Conservation (phyloP, 2,888 invertebrate genomes). For the Dromius quadrimaculatus region DNA sequence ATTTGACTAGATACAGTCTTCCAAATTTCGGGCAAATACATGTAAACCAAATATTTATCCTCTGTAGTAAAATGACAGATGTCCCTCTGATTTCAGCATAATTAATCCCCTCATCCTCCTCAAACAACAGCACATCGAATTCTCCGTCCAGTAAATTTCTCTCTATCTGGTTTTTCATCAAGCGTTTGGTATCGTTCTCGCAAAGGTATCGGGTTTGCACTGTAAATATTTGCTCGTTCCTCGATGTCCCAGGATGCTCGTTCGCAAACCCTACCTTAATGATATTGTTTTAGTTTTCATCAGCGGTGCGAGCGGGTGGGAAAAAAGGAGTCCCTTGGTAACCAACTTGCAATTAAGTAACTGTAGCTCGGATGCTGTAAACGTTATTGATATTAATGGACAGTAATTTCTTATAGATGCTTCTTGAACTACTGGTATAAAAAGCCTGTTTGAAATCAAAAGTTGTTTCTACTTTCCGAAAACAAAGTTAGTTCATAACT, state of each 20-base stretch:
- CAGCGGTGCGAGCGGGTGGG: slow-evolving; percentile 22
- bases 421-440: too few species aligned
- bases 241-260: slow-evolving; percentile 39
- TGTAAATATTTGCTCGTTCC: slow-evolving; percentile 45
- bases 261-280: slow-evolving; percentile 49
- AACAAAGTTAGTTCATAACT: too few species aligned
- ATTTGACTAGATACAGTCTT: too few species aligned
- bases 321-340: slow-evolving; percentile 11
- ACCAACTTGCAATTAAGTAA: slow-evolving; percentile 48
- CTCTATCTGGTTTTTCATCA: slow-evolving; percentile 5
- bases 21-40: too few species aligned
- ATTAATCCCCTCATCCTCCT: not conserved
- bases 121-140: not conserved
- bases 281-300: slow-evolving; percentile 51
- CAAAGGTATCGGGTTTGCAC: slow-evolving; percentile 45
- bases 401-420: not conserved
- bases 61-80: slow-evolving; percentile 7
- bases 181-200: too few species aligned
- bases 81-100: slow-evolving; percentile 19
- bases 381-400: slow-evolving; percentile 25
- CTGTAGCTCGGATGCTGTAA: not conserved
- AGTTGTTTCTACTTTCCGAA: too few species aligned
- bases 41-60: slow-evolving; percentile 14
- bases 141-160: not conserved
- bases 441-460: too few species aligned